A percentile compares a stretch with the other conserved stretches of the same genome.
phyloP scores from a whole-genome alignment of 2,888 invertebrate genomes.

The Pseudoips prasinana region DNA sequence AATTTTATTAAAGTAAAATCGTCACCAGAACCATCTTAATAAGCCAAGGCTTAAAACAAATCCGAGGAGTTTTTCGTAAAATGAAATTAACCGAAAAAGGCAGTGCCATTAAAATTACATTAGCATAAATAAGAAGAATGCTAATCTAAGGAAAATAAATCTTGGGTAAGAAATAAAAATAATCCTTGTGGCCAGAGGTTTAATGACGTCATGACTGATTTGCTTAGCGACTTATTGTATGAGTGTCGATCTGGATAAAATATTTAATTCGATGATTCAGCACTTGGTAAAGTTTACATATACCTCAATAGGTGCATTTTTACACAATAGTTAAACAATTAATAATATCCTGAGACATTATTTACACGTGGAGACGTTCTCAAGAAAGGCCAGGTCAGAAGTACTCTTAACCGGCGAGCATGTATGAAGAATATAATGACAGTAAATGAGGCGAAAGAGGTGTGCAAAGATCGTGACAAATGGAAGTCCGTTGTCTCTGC shows the following conservation, averaged over 20 bases:
- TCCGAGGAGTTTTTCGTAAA: slow-evolving; percentile 72
- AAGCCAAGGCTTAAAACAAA: slow-evolving; percentile 70
- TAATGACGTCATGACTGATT: slow-evolving; percentile 65
- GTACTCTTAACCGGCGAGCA: too few relatives aligned
- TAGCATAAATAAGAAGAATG: slow-evolving; percentile 81
- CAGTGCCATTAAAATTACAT: slow-evolving; percentile 80
- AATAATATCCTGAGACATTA: too few relatives aligned
- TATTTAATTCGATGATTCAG: too few relatives aligned
- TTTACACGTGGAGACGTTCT: too few relatives aligned
- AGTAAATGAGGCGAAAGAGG: too few relatives aligned
- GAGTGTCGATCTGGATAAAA: slow-evolving; percentile 33
- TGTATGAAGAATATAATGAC: too few relatives aligned
- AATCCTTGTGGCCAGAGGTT: slow-evolving; percentile 59
- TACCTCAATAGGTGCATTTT: too few relatives aligned
- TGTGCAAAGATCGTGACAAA: too few relatives aligned
- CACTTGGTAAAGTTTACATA: too few relatives aligned
- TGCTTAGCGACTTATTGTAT: slow-evolving; percentile 38
- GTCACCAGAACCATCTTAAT: slow-evolving; percentile 66
- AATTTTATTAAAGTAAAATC: slow-evolving; percentile 63
- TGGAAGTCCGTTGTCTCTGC: too few relatives aligned
- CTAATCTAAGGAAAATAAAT: slow-evolving; percentile 81
- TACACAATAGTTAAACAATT: too few relatives aligned
- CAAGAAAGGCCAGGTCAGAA: too few relatives aligned
- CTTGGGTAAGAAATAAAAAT: slow-evolving; percentile 74
- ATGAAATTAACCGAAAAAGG: slow-evolving; percentile 80